Conservation (phyloP, 2,113 vertebrate species). For the Antigone vipio region DNA sequence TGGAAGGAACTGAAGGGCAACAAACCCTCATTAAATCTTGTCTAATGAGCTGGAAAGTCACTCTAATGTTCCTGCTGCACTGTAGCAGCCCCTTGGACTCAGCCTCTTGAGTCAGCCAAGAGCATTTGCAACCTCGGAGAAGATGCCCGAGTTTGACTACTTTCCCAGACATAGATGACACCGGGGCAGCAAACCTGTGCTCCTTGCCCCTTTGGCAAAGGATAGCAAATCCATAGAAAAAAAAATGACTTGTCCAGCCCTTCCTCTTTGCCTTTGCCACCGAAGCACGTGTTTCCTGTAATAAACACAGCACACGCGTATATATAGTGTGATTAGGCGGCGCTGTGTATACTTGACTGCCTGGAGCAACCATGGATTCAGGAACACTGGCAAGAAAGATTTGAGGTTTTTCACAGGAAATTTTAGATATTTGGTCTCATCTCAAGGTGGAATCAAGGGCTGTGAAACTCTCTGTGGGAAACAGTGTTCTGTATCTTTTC, state of each 20-base stretch:
- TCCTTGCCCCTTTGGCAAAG: background rate
- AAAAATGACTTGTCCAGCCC: background rate
- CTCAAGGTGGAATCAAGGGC: background rate
- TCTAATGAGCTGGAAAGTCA: constrained; percentile 48
- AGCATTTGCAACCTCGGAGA: background rate
- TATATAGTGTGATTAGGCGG: background rate
- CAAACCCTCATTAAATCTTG: constrained; percentile 26
- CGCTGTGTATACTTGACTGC: background rate
- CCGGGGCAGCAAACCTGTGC: background rate
- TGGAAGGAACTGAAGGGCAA: background rate
- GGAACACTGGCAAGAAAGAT: background rate
- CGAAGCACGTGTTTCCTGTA: constrained; percentile 26
- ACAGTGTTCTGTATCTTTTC: background rate
- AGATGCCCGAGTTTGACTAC: background rate
- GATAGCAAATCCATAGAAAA: background rate
- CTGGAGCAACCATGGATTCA: background rate
- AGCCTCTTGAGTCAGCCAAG: background rate
- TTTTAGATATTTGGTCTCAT: background rate
- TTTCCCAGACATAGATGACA: background rate
- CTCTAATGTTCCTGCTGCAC: background rate
- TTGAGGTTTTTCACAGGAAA: background rate
- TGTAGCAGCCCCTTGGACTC: background rate
- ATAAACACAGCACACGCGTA: background rate
- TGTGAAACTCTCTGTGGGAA: background rate
- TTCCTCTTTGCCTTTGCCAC: constrained; percentile 34